Base-by-base conservation (phyloP, 2,113 vertebrate genomes). In the Lophura nycthemera region DNA sequence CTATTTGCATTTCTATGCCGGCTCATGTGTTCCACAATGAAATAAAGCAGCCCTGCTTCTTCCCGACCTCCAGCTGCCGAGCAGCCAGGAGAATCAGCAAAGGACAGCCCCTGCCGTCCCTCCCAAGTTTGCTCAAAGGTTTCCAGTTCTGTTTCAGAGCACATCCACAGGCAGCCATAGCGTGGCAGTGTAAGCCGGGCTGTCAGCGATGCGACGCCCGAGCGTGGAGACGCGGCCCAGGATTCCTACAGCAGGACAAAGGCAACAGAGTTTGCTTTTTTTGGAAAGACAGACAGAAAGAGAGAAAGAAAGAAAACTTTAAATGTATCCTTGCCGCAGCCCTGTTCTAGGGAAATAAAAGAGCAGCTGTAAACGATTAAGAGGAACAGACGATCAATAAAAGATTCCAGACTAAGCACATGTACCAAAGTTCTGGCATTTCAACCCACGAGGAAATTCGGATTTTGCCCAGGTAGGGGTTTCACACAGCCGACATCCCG, bases 181-280 rank as follows among this genome's bases (percentile, higher is more conserved):
- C 29, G 77, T 78, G 70, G 91, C 89, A 89, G 90, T 42, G 88
- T 21, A 30, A 70, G 80, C 95, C 38, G 7, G 64, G 54, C 7
- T 6, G 56, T 3, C 1, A 21, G 72, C 77, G 81, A 10, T 1
- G 24, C 10, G 40, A 8, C 60, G 42, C 17, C 57, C 18, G 7
- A 56, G 48, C 66, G 65, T 45, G 50, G 5, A 63, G 29, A 2
- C 4, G 4, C 3, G 8, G 70, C 64, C 67, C 27, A 1, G 50
- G 6, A 10, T 10, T 6, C 16, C 73, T 25, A 81, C 61, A 48
- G 66, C 83, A 25, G 6, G 9, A 8, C 3, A 0, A 15, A 16
- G 32, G 16, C 7, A 43, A 14, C 19, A 47, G 36, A 11, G 0
- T 11, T 32, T 36, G 36, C 4, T 10, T 22, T 42, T 42, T 30